These are phyloP conservation scores for Unio delphinus DNA, from an alignment of 2,888 invertebrate species.

Conservation along the genomic window DNA sequence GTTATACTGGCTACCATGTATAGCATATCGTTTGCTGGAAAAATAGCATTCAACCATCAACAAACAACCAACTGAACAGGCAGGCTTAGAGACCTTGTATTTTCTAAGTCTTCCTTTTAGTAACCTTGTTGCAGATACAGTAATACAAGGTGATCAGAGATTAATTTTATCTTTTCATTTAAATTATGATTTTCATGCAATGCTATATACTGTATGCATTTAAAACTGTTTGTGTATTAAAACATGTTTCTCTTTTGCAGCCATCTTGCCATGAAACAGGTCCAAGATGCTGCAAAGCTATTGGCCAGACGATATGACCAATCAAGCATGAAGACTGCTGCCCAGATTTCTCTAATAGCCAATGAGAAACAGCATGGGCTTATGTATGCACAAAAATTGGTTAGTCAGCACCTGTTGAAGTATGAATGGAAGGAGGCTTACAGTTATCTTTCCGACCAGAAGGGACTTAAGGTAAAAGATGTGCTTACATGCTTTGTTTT, in stretches of 20 bases:
- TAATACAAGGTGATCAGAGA: no score
- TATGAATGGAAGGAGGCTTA: conserved; percentile 59
- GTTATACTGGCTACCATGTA: no score
- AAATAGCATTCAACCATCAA: no score
- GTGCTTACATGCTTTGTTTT: no score
- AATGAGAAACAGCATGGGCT: conserved; percentile 58
- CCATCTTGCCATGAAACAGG: conserved; percentile 76
- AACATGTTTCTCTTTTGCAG: conserved; percentile 60
- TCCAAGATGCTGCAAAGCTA: conserved; percentile 77
- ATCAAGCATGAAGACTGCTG: conserved; percentile 76
- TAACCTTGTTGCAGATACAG: no score
- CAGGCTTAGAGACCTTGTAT: no score
- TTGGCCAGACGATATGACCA: conserved; percentile 76
- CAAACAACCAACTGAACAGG: no score
- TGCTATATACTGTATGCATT: no score
- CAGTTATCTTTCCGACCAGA: conserved; percentile 49
- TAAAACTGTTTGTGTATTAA: neutral
- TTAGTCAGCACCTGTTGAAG: conserved; percentile 55
- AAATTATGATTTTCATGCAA: no score
- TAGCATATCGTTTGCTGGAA: no score
- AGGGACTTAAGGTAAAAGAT: conserved; percentile 50
- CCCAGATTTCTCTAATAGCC: conserved; percentile 75
- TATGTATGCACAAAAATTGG: conserved; percentile 57
- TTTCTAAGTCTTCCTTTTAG: no score
- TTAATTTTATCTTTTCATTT: no score